Evolutionary conservation across 1,140 invertebrate species (phyloP).

Genomic region (Akabosia matsudoensis): DNA sequence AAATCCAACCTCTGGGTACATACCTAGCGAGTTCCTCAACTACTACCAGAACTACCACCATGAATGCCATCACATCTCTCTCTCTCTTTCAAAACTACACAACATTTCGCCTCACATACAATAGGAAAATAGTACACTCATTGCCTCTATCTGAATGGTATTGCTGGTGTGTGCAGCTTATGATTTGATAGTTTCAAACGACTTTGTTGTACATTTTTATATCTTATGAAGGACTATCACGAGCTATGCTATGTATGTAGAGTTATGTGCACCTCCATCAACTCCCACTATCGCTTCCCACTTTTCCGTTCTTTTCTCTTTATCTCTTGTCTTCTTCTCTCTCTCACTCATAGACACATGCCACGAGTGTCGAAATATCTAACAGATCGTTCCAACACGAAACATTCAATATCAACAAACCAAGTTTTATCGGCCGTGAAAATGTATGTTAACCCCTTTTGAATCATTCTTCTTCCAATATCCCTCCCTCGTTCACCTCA

Average conservation of each 20-base stretch:
- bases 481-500: conserved; percentile 20
- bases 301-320: conserved; percentile 2
- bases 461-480: conserved; percentile 20
- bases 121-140: not conserved
- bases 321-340: conserved; percentile 8
- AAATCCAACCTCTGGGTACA: conserved; percentile 34
- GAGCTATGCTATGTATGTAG: not conserved
- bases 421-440: conserved; percentile 47
- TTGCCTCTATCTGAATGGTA: not conserved
- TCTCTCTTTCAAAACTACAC: not conserved
- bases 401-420: conserved; percentile 48
- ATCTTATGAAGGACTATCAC: not conserved
- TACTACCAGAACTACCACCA: not conserved
- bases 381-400: conserved; percentile 46
- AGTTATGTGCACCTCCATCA: conserved; percentile 9
- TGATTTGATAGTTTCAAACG: conserved; percentile 11
- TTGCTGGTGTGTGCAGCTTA: not conserved
- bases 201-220: not conserved
- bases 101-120: not conserved
- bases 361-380: conserved; percentile 45
- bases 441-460: conserved; percentile 38
- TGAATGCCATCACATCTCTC: not conserved
- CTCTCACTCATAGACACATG: conserved; percentile 8
- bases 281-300: not conserved
- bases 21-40: not conserved